Percentiles rank a stretch among this genome's conserved stretches.
phyloP scores from a whole-genome alignment of 2,113 vertebrate genomes.

The Steatornis caripensis region DNA sequence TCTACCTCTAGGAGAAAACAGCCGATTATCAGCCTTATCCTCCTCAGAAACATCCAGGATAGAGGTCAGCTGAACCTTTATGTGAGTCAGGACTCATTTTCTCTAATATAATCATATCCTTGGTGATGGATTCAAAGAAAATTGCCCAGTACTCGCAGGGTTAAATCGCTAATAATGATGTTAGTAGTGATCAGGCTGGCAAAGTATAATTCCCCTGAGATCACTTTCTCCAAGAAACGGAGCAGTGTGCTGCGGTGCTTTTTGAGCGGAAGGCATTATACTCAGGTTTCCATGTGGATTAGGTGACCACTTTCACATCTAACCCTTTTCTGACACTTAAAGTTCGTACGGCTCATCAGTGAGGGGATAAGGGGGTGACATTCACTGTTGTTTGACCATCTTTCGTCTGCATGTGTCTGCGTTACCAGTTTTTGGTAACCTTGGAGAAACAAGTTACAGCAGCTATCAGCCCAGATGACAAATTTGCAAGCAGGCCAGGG shows the following conservation, averaged over 20 bases:
- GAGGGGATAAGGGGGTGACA: neutral
- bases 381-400: neutral
- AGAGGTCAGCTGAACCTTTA: neutral
- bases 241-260: neutral
- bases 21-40: neutral
- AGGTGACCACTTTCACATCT: neutral
- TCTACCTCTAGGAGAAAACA: neutral
- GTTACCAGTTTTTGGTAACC: slow-evolving; percentile 25
- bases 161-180: slow-evolving; percentile 58
- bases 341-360: neutral
- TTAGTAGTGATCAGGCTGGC: slow-evolving; percentile 37
- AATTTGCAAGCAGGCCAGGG: slow-evolving; percentile 33
- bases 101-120: neutral
- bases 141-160: slow-evolving; percentile 45
- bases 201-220: slow-evolving; percentile 17
- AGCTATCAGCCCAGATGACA: neutral
- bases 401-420: slow-evolving; percentile 46
- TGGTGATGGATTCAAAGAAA: slow-evolving; percentile 27
- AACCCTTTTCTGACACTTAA: neutral
- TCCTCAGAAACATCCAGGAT: neutral
- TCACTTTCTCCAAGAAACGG: neutral
- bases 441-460: slow-evolving; percentile 5
- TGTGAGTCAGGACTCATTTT: slow-evolving; percentile 18
- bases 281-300: neutral
- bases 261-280: neutral